Base-by-base conservation (phyloP, 2,888 invertebrate genomes). In the Temnothorax ravouxi region DNA sequence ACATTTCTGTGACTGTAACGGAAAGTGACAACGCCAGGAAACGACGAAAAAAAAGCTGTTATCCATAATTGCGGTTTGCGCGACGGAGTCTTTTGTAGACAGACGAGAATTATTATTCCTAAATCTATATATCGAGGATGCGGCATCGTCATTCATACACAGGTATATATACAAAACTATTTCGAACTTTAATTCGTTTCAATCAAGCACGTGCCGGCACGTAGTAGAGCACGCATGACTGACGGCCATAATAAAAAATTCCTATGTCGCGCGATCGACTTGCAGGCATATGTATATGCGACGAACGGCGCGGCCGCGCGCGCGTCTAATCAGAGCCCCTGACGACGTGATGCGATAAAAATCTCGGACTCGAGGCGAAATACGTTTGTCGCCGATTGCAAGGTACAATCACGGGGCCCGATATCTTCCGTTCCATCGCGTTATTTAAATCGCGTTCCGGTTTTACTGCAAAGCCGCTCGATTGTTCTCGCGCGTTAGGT, bases 311-410 rank as follows among this genome's bases (percentile, higher is more conserved):
- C 83, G 82, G 62, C n/a, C 29, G 29, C 29, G 29, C 29, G 29
- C 29, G 3, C 72, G 85, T 90, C 88, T 86, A 88, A 90, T 90
- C 84, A 86, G 76, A 72, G 64, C 61, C 72, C n/a, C 75, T 74
- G 82, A 87, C 87, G 76, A 84, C 66, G 52, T n/a, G 79, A 34
- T 47, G 11, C 79, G 90, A 90, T 90, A 90, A 88, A 90, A 90
- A 90, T 90, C 84, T 47, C 66, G 84, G 83, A 85, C 81, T 80
- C 69, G 75, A 34, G 47, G 54, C 6, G 74, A 79, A 79, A 79
- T 84, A 75, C 66, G 52, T 82, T 87, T 80, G 87, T 84, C 83
- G 75, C 56, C 80, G 84, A 83, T 67, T 81, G 79, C 56, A 71
- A 9, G 47, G 50, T 66, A 71, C 72, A 84, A 86, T 86, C 84